Conservation (phyloP, 2,797 vertebrate species). For the Apogon talboti region DNA sequence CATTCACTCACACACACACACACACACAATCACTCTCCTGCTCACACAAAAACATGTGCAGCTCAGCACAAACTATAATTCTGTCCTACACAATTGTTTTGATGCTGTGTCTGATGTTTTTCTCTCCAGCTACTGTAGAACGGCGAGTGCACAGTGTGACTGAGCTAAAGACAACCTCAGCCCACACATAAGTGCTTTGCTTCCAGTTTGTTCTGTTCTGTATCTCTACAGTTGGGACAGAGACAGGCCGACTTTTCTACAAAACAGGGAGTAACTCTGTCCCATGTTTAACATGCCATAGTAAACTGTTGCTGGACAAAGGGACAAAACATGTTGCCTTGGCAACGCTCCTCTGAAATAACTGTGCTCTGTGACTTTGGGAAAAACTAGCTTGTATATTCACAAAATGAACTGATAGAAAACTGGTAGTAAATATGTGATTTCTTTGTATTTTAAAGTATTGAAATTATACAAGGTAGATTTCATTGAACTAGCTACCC, state of each 20-base stretch:
- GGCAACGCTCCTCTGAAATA: constrained; percentile 64
- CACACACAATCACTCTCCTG: neutral
- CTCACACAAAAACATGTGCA: constrained; percentile 19
- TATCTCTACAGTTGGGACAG: constrained; percentile 41
- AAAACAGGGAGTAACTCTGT: constrained; percentile 57
- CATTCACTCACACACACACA: constrained; percentile 11
- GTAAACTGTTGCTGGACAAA: constrained; percentile 70
- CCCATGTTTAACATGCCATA: constrained; percentile 59
- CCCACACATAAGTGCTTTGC: constrained; percentile 47
- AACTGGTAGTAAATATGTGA: constrained; percentile 1
- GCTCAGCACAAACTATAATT: constrained; percentile 47
- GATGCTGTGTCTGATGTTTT: constrained; percentile 43
- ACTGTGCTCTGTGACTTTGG: constrained; percentile 38
- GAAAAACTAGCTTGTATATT: constrained; percentile 53
- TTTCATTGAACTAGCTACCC: constrained; percentile 5
- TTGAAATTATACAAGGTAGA: neutral
- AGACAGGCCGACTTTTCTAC: constrained; percentile 58
- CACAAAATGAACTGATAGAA: constrained; percentile 22
- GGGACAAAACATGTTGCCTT: constrained; percentile 73
- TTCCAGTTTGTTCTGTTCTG: constrained; percentile 60
- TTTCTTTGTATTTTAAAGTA: constrained; percentile 19
- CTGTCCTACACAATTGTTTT: constrained; percentile 46
- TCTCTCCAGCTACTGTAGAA: constrained; percentile 43
- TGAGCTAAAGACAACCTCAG: constrained; percentile 50
- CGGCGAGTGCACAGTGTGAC: constrained; percentile 44